Evolutionary conservation across 2,797 vertebrate species (phyloP).

Genomic region (Ibycter americanus): DNA sequence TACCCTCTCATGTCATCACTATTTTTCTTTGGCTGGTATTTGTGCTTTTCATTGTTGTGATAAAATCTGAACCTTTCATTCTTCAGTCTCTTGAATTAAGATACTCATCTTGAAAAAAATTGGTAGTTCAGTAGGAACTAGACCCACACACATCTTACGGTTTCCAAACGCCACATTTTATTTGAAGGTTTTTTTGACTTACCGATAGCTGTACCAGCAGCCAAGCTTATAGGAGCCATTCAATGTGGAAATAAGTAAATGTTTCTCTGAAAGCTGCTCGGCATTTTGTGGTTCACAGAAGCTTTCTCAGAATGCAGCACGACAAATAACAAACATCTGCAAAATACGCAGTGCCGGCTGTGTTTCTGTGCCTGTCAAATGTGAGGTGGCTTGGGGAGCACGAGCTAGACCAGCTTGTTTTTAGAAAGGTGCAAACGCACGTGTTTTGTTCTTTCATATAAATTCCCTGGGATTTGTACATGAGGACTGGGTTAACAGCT

Average conservation of each 20-base stretch:
- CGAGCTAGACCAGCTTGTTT: background rate
- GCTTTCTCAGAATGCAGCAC: background rate
- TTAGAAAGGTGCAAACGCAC: background rate
- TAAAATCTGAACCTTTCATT: background rate
- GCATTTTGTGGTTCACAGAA: background rate
- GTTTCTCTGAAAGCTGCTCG: background rate
- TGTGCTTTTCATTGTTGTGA: background rate
- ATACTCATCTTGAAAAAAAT: background rate
- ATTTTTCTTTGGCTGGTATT: background rate
- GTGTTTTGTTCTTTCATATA: fast-evolving
- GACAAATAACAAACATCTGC: background rate
- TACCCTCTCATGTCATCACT: fast-evolving
- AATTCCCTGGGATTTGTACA: background rate
- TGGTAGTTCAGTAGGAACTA: background rate
- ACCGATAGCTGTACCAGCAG: background rate
- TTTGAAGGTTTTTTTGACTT: background rate
- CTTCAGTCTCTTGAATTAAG: background rate
- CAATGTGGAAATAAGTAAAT: background rate
- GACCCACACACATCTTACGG: background rate
- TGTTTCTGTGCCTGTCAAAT: background rate
- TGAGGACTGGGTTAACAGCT: background rate
- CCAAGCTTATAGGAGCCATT: background rate
- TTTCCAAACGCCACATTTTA: background rate
- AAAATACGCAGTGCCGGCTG: background rate
- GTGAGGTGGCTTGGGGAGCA: background rate